Evolutionary conservation across 1,140 invertebrate species (phyloP).

Genomic region (Aphidius ervi): DNA sequence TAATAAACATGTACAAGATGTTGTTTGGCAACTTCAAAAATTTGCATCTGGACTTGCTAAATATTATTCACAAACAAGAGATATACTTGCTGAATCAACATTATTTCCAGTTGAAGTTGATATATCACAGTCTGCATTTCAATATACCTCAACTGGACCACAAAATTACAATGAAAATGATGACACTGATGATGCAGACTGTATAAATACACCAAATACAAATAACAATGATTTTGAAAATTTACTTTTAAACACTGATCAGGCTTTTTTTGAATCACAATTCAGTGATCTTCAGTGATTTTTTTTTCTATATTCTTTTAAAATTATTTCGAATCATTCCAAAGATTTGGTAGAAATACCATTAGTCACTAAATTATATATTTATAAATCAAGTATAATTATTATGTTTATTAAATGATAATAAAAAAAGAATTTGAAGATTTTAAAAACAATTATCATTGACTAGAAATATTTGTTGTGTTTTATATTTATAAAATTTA

Average conservation of each 20-base stretch:
- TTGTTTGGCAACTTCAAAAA: constrained; percentile 79
- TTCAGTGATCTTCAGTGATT: neutral
- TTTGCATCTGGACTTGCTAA: constrained; percentile 76
- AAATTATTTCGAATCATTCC: no score
- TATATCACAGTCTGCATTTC: constrained; percentile 85
- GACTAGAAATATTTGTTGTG: no score
- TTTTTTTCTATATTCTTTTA: no score
- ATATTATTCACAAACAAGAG: constrained; percentile 64
- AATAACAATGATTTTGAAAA: constrained; percentile 24
- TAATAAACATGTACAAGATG: constrained; percentile 94
- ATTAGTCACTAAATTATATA: no score
- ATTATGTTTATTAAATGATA: no score
- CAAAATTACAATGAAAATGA: constrained; percentile 41
- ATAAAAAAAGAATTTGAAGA: no score
- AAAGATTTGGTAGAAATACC: no score
- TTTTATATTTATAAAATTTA: no score
- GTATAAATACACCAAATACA: constrained; percentile 34
- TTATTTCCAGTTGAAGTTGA: constrained; percentile 97
- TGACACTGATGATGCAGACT: constrained; percentile 49
- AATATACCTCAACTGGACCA: constrained; percentile 70
- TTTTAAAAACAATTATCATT: no score
- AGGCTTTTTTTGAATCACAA: constrained; percentile 1
- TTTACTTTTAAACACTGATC: constrained; percentile 24
- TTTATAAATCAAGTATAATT: no score
- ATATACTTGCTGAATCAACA: constrained; percentile 68